Percentiles rank a stretch among this genome's conserved stretches.
These are phyloP conservation scores for Atherinosoma microstoma DNA, from an alignment of 2,797 vertebrate genomes.

Conservation along the genomic window DNA sequence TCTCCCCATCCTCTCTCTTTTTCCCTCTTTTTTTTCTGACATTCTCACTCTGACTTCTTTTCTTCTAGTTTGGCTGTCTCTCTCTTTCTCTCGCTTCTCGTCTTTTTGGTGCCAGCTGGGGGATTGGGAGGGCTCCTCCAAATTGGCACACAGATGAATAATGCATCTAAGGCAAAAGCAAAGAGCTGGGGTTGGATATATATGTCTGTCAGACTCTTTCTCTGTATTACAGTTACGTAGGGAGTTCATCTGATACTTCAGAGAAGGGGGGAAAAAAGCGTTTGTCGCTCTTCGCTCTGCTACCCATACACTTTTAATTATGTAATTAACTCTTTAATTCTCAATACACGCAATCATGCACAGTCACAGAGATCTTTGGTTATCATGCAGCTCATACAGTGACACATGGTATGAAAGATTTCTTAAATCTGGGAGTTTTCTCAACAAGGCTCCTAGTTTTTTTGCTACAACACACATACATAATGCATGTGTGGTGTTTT, in stretches of 20 bases:
- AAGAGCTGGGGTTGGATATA: constrained; percentile 72
- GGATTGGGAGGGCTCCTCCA: constrained; percentile 79
- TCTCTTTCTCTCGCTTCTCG: constrained; percentile 39
- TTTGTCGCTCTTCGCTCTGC: constrained; percentile 42
- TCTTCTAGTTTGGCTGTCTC: constrained; percentile 42
- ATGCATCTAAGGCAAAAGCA: constrained; percentile 80
- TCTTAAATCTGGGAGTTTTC: constrained; percentile 36
- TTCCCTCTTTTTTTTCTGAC: constrained; percentile 45
- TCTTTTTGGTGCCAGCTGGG: constrained; percentile 71
- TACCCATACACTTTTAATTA: constrained; percentile 48
- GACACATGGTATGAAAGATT: constrained; percentile 23
- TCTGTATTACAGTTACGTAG: constrained; percentile 67
- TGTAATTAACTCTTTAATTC: constrained; percentile 49
- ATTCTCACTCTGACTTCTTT: constrained; percentile 53
- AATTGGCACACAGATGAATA: constrained; percentile 84
- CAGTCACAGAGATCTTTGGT: constrained; percentile 17
- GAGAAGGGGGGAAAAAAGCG: constrained; percentile 38
- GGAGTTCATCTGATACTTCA: constrained; percentile 67
- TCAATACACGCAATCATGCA: constrained; percentile 17
- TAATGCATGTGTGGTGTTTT: constrained; percentile 62
- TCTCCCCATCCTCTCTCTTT: constrained; percentile 35
- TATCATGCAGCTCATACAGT: constrained; percentile 17
- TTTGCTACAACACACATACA: constrained; percentile 52
- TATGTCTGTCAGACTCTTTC: constrained; percentile 75
- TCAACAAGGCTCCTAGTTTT: constrained; percentile 37